phyloP scores from a whole-genome alignment of 2,888 invertebrate species.

The Patella depressa region DNA sequence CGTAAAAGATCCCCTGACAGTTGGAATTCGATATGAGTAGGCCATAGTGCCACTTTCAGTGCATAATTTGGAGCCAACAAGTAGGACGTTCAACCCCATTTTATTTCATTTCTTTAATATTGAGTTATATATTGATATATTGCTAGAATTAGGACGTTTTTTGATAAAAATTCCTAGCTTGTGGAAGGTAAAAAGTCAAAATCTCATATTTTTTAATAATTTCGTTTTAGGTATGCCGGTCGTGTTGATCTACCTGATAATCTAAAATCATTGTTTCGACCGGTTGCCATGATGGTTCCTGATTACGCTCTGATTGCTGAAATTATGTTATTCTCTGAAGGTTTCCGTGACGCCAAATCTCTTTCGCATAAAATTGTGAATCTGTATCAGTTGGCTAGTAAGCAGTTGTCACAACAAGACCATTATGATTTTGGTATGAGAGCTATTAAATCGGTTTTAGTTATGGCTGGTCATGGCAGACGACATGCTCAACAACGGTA shows the following conservation, averaged over 20 bases:
- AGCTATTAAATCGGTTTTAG: slow-evolving; percentile 70
- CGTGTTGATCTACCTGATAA: slow-evolving; percentile 71
- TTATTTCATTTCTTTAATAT: no score
- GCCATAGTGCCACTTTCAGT: no score
- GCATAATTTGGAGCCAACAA: no score
- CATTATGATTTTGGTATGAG: slow-evolving; percentile 72
- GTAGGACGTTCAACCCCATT: no score
- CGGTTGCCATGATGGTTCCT: slow-evolving; percentile 72
- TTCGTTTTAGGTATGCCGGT: slow-evolving; percentile 65
- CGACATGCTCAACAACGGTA: slow-evolving; percentile 62
- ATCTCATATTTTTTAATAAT: not conserved
- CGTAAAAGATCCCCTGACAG: no score
- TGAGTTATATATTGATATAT: no score
- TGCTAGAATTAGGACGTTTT: no score
- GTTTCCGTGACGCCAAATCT: slow-evolving; percentile 67
- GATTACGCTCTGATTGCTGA: slow-evolving; percentile 70
- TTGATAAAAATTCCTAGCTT: no score
- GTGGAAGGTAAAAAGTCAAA: not conserved
- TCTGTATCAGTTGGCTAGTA: slow-evolving; percentile 69
- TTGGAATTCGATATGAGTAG: no score
- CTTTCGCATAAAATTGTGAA: slow-evolving; percentile 71
- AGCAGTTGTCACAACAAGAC: slow-evolving; percentile 71
- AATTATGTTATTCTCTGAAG: slow-evolving; percentile 71
- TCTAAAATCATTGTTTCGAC: slow-evolving; percentile 70
- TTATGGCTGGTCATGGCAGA: slow-evolving; percentile 70